Base-by-base conservation (phyloP, 2,113 vertebrate genomes). In the Phylloscopus trochiloides region DNA sequence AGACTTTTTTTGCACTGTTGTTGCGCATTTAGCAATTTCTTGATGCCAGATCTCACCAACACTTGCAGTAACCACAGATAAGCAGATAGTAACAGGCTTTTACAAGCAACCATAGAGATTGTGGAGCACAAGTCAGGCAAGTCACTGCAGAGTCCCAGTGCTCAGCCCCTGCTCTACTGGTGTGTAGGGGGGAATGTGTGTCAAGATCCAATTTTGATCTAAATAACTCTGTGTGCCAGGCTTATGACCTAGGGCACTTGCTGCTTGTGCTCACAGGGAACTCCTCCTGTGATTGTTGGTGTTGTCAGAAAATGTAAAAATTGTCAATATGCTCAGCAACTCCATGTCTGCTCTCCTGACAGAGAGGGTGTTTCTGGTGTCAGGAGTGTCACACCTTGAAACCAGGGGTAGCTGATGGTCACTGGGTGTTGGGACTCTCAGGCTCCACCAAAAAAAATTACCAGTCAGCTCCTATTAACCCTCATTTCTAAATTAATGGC, bases 241-340 rank as follows among this genome's bases (percentile, higher is more conserved):
- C 14, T 68, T 82, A 42, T 1, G 4, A 42, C 7, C 71, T 0
- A 1, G 45, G n/a, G 9, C 2, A 55, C 12, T 67, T 77, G 21
- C 47, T 86, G 29, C 22, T 59, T 74, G 36, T 71, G 25, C 36
- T 68, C 68, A 38, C 1, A 2, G 54, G 14, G 62, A 90, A 71
- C 20, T 67, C 36, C 25, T 65, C n/a, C 21, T 52, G 28, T 24
- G 50, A 28, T 36, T 66, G 31, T 28, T 76, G 29, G 9, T 58
- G 16, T 34, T 66, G 36, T 36, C 72, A 77, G 57, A 28, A 82
- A 72, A 58, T 12, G 10, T 18, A 34, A 45, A 36, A 79, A 16
- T 34, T 47, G 2, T 38, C 34, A 12, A 11, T 40, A 28, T 38
- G n/a, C 14, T 65, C 75, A 70, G 66, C 62, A 92, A 54, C 31